Evolutionary conservation across 2,113 vertebrate species (phyloP), one percentile per base, ranked within the genome.

Genomic region (Hippocampus comes): DNA sequence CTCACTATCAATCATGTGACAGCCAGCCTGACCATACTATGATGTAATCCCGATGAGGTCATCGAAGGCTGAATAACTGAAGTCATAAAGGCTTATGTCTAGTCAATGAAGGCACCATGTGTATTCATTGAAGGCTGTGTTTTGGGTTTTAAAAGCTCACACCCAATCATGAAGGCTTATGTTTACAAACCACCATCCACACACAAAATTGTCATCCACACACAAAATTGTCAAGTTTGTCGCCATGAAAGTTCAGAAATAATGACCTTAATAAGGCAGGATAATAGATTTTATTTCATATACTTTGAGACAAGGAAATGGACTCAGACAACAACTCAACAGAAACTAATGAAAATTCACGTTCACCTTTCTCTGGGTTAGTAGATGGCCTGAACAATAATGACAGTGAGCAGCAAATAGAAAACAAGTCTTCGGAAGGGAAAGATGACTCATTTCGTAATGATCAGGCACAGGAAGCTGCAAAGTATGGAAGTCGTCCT

Each of bases 21-120:
- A 46, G n/a, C 64, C n/a, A 48, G 14, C 41, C 12, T 66, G n/a
- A 10, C 12, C 48, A 17, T 27, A 23, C 23, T n/a, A 66, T 66
- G 64, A 66, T 66, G 64, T 66, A 48, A 66, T 48, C 23, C 64
- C 21, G 23, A 66, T 66, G 64, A 66, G n/a, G 21, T 66, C 64
- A 66, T 25, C 8, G 23, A 66, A 49, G 41, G 11, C 11, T 14
- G 41, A 18, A 17, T 30, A 60, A 60, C 0, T 60, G 9, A 42
- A n/a, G 41, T 65, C 41, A 65, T 48, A 66, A 66, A 66, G 42
- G 64, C 64, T 66, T 25, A 17, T 48, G 23, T 66, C 18, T 49
- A 23, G 64, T 66, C 64, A 48, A 43, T 14, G n/a, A 48, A 66
- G 64, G 64, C 42, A 9, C 42, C 12, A 25, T 48, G 42, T 43